Evolutionary conservation across 2,797 vertebrate species (phyloP).

Genomic region (Margarornis squamiger): DNA sequence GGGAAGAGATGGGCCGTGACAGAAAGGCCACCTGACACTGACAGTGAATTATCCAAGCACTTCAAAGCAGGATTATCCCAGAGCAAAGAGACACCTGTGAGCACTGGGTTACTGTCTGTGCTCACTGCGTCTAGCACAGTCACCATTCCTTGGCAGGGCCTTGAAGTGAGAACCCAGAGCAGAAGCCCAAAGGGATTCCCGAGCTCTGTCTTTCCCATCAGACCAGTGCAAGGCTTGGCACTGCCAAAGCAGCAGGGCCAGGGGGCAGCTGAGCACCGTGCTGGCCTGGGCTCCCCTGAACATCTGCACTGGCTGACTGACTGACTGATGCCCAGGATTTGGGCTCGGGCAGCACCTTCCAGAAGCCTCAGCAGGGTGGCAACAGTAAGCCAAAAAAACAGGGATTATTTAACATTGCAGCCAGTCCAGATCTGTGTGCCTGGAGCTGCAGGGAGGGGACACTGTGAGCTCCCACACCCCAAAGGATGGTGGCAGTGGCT

Average conservation of each 20-base stretch:
- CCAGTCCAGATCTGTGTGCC: no score
- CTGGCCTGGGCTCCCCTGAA: not conserved
- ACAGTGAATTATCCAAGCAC: not conserved
- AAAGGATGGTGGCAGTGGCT: not conserved
- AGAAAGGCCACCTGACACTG: not conserved
- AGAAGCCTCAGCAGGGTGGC: not conserved
- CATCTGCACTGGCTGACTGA: not conserved
- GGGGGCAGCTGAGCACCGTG: not conserved
- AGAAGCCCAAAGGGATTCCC: not conserved
- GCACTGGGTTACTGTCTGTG: not conserved
- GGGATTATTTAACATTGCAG: not conserved
- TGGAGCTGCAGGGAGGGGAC: not conserved
- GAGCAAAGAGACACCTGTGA: not conserved
- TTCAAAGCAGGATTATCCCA: fast-evolving
- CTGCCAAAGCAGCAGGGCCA: not conserved
- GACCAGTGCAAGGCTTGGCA: not conserved
- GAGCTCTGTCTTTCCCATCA: not conserved
- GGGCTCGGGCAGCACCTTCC: not conserved
- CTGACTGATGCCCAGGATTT: not conserved
- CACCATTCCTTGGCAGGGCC: not conserved
- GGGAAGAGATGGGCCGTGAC: not conserved
- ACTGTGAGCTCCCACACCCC: not conserved
- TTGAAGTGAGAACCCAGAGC: not conserved
- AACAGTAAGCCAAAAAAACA: not conserved
- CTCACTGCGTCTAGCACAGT: not conserved